Conservation (phyloP, 2,797 vertebrate species). For the Ctenosaura bakeri region DNA sequence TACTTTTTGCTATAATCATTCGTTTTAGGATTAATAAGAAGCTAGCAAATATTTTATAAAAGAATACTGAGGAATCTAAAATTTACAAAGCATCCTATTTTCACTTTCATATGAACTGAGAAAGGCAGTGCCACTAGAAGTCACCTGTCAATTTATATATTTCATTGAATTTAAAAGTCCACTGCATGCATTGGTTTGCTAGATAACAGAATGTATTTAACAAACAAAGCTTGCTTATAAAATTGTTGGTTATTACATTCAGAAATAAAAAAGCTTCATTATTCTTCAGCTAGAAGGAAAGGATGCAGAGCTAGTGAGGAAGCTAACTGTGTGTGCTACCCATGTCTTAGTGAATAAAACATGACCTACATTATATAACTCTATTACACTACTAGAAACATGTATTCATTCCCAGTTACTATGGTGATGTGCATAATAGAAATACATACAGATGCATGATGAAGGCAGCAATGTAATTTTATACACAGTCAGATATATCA, state of each 20-base stretch:
- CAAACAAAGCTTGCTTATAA: background rate
- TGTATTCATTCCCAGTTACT: conserved; percentile 49
- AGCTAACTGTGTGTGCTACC: conserved; percentile 20
- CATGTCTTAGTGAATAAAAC: conserved; percentile 10
- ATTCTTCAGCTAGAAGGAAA: conserved; percentile 20
- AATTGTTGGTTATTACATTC: conserved; percentile 1
- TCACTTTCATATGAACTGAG: conserved; percentile 4
- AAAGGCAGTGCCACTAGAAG: background rate
- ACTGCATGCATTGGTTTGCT: background rate
- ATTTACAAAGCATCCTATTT: background rate
- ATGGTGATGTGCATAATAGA: conserved; percentile 59
- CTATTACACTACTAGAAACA: conserved; percentile 37
- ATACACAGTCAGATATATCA: conserved; percentile 13
- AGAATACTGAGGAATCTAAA: background rate
- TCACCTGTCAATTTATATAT: conserved; percentile 2
- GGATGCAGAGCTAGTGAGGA: background rate
- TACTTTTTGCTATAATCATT: background rate
- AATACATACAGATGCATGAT: conserved; percentile 40
- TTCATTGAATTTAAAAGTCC: background rate
- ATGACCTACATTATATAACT: conserved; percentile 29
- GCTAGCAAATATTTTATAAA: conserved; percentile 27
- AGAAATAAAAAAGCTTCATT: background rate
- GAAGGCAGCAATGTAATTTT: conserved; percentile 34
- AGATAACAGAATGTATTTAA: background rate
- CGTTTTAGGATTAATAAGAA: conserved; percentile 38